phyloP scores from a whole-genome alignment of 2,888 invertebrate genomes.

The Heteropelma amictum region DNA sequence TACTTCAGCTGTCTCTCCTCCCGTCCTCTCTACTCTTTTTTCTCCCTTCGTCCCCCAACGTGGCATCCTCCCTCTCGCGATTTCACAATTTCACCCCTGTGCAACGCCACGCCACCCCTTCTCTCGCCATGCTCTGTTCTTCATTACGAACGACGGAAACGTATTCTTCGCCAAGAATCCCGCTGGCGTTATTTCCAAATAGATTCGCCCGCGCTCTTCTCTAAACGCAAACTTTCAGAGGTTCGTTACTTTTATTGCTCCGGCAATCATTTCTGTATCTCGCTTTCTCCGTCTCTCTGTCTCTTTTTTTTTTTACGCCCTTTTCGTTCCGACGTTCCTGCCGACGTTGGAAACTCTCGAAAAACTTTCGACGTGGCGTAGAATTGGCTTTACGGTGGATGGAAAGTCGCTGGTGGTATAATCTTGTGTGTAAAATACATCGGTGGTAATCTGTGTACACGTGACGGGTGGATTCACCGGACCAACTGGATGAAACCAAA shows the following conservation, averaged over 20 bases:
- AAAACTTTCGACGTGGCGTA: slow-evolving; percentile 42
- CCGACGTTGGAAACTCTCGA: slow-evolving; percentile 22
- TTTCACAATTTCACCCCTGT: slow-evolving; percentile 35
- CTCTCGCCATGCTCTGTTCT: slow-evolving; percentile 8
- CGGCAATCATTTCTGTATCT: slow-evolving; percentile 1
- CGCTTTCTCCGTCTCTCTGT: neutral
- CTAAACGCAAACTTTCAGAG: slow-evolving; percentile 10
- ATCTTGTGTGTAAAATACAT: neutral
- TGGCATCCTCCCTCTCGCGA: neutral
- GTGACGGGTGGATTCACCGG: neutral
- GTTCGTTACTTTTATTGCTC: slow-evolving; percentile 48
- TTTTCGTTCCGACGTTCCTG: neutral
- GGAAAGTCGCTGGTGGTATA: slow-evolving; percentile 25
- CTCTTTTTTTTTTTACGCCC: neutral
- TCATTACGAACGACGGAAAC: slow-evolving; percentile 15
- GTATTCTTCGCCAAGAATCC: slow-evolving; percentile 35
- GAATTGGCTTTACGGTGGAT: slow-evolving; percentile 38
- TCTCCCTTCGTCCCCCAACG: neutral
- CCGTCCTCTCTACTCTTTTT: neutral
- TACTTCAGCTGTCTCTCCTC: slow-evolving; percentile 26
- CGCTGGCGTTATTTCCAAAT: slow-evolving; percentile 43
- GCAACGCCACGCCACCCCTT: slow-evolving; percentile 4
- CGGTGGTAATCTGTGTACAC: neutral
- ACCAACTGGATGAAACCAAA: no score
- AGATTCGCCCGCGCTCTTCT: slow-evolving; percentile 10